phyloP scores from a whole-genome alignment of 30 jellyfish, hydroid and myxozoan species.

The Hydractinia echinata region DNA sequence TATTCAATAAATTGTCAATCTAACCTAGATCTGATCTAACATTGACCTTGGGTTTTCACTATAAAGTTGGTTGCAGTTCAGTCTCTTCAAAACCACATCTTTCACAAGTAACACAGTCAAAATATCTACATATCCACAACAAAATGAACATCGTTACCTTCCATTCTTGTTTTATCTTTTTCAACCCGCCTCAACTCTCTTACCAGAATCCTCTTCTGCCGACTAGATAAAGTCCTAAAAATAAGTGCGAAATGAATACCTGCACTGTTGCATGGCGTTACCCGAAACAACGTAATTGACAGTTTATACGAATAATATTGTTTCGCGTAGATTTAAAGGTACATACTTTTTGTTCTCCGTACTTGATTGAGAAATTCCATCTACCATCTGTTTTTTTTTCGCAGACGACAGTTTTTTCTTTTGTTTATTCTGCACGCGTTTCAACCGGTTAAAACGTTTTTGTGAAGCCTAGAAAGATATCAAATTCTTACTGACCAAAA shows the following conservation, averaged over 20 bases:
- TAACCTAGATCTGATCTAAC: too few species aligned
- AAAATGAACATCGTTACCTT: not conserved
- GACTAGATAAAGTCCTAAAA: constrained; percentile 8
- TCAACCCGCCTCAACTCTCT: not conserved
- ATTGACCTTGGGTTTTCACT: too few species aligned
- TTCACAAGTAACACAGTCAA: too few species aligned
- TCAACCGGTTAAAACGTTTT: not conserved
- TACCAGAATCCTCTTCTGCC: not conserved
- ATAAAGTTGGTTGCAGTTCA: too few species aligned
- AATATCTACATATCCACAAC: too few species aligned
- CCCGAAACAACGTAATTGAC: too few species aligned
- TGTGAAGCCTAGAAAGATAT: not conserved
- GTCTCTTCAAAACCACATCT: too few species aligned
- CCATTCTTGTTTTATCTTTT: constrained; percentile 4
- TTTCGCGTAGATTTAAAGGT: too few species aligned
- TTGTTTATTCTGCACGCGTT: constrained; percentile 6
- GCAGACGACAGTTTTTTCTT: not conserved
- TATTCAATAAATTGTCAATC: too few species aligned
- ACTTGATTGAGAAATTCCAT: not conserved
- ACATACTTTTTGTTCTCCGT: not conserved
- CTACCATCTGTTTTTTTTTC: not conserved
- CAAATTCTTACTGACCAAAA: not conserved
- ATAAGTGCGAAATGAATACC: not conserved
- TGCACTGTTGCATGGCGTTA: too few species aligned
- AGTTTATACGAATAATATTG: not conserved